Conservation (phyloP, 2,797 vertebrate genomes). For the Helostoma temminkii region DNA sequence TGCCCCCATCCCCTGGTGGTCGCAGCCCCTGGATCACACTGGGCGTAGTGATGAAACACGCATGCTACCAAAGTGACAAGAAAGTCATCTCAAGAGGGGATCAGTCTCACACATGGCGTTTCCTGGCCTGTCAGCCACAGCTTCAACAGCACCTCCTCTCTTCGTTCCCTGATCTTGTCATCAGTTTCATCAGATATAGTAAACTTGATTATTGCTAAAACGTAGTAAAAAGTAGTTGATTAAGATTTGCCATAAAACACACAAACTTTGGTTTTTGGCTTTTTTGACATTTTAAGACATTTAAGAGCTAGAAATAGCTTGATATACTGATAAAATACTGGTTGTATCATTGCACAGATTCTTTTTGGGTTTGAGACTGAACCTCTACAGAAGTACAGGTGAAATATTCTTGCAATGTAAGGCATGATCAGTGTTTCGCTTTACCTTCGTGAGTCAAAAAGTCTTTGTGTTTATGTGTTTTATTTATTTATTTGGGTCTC, state of each 20-base stretch:
- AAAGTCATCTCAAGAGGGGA: constrained; percentile 83
- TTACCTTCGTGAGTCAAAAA: constrained; percentile 2
- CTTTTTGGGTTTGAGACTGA: no score
- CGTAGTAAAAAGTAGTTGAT: neutral
- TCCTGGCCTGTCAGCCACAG: constrained; percentile 81
- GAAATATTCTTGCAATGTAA: neutral
- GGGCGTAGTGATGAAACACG: constrained; percentile 74
- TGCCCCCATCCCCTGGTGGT: constrained; percentile 78
- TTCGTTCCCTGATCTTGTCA: constrained; percentile 69
- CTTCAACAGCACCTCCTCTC: constrained; percentile 23
- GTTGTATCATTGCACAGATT: no score
- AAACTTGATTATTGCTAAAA: constrained; percentile 5
- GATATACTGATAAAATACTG: no score
- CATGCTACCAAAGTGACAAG: constrained; percentile 88
- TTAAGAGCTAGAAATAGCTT: no score
- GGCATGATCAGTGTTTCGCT: neutral
- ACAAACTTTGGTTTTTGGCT: no score
- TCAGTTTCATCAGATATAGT: constrained; percentile 59
- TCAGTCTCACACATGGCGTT: constrained; percentile 73
- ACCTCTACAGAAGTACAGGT: no score
- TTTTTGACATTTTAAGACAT: no score
- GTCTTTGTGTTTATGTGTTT: neutral
- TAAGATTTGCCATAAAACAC: no score
- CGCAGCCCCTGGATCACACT: constrained; percentile 70
- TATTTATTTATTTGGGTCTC: constrained; percentile 27